Percentiles rank a stretch among this genome's conserved stretches.
These are phyloP conservation scores for Muntiacus muntjak DNA, from an alignment of 2,113 vertebrate species.

Conservation along the genomic window DNA sequence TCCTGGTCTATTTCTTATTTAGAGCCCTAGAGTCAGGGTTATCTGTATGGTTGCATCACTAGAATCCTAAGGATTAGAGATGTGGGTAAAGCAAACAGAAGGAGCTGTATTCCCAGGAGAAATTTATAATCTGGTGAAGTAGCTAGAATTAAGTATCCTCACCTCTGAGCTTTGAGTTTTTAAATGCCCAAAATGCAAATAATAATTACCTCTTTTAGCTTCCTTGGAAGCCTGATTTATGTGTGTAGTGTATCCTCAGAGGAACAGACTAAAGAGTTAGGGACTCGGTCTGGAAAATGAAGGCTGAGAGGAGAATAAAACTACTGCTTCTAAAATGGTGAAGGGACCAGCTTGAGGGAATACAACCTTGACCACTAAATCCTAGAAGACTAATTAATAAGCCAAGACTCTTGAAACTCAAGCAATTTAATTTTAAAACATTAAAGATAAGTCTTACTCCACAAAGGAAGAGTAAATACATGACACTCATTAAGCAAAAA, in stretches of 20 bases:
- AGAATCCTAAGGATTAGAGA: constrained; percentile 46
- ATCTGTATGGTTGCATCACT: constrained; percentile 15
- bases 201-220: constrained; percentile 73
- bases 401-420: constrained; percentile 12
- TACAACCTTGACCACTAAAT: constrained; percentile 59
- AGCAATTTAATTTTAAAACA: constrained; percentile 45
- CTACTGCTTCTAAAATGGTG: neutral
- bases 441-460: constrained; percentile 41
- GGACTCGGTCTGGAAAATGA: constrained; percentile 51
- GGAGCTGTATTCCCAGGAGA: constrained; percentile 46
- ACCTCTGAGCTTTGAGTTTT: constrained; percentile 73
- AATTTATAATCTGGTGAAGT: constrained; percentile 64
- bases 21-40: neutral
- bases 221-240: constrained; percentile 67
- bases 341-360: constrained; percentile 22
- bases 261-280: constrained; percentile 46
- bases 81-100: constrained; percentile 66
- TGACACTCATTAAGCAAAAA: neutral
- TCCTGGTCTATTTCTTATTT: constrained; percentile 35
- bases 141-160: constrained; percentile 67
- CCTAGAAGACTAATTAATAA: constrained; percentile 69
- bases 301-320: constrained; percentile 36
- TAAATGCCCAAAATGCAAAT: constrained; percentile 74
- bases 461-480: constrained; percentile 43
- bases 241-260: constrained; percentile 49